Conservation (phyloP, 2,797 vertebrate species). For the Pagetopsis macropterus region DNA sequence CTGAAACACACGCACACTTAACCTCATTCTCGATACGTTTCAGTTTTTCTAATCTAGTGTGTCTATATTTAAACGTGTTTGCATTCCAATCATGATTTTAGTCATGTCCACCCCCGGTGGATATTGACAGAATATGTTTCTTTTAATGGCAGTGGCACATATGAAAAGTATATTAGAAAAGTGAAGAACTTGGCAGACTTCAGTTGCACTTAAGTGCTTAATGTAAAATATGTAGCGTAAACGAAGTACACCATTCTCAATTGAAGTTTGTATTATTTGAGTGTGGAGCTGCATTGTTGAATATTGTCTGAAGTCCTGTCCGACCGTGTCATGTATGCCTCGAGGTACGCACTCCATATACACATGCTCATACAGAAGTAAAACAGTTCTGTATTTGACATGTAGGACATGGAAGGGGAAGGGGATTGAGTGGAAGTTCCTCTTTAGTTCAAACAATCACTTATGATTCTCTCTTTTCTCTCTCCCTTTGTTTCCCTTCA, state of each 20-base stretch:
- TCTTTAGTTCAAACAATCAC: conserved; percentile 7
- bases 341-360: background rate
- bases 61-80: conserved; percentile 47
- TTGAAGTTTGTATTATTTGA: no score
- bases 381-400: conserved; percentile 8
- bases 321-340: no score
- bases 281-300: no score
- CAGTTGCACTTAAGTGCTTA: no score
- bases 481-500: conserved; percentile 84
- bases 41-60: background rate
- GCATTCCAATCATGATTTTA: background rate
- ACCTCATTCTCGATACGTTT: background rate
- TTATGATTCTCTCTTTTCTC: conserved; percentile 7
- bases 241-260: no score
- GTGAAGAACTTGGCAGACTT: no score
- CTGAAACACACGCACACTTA: conserved; percentile 47
- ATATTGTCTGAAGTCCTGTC: no score
- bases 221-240: no score
- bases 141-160: background rate
- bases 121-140: background rate
- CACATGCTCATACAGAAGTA: conserved; percentile 1
- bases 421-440: conserved; percentile 11
- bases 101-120: no score
- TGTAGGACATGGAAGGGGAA: conserved; percentile 4
- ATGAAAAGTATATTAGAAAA: background rate